Conservation (phyloP, 2,113 vertebrate genomes). For the Brienomyrus brachyistius region DNA sequence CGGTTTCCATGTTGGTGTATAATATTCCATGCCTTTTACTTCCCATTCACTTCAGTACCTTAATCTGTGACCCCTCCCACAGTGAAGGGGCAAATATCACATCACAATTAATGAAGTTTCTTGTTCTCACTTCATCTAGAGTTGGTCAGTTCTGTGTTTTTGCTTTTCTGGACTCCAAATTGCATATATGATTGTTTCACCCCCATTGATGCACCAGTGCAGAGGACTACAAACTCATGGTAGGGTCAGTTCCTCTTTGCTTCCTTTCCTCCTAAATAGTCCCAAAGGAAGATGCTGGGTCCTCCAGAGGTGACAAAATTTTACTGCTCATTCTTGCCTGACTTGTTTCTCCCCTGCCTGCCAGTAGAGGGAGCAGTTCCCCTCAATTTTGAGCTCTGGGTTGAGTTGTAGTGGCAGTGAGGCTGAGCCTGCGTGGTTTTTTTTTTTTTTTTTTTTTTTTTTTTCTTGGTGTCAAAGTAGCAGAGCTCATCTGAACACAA, state of each 20-base stretch:
- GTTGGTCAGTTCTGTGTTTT: not conserved
- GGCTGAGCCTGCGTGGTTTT: not conserved
- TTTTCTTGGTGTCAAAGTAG: not conserved
- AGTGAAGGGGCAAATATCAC: not conserved
- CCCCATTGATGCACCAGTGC: not conserved
- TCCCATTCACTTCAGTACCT: not conserved
- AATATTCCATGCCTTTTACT: not conserved
- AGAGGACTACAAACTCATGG: not conserved
- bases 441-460: too few relatives aligned
- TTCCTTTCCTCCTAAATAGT: not conserved
- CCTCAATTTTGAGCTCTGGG: constrained; percentile 1
- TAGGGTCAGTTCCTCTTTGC: not conserved
- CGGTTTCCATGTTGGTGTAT: not conserved
- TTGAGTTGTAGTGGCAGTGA: not conserved
- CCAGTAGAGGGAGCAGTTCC: constrained; percentile 35
- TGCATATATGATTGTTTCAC: not conserved
- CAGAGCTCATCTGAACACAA: not conserved
- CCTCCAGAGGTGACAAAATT: not conserved
- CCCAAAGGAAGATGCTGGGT: not conserved
- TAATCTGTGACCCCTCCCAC: not conserved
- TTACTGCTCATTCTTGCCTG: not conserved
- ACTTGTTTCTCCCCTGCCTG: constrained; percentile 1
- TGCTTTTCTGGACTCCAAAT: not conserved
- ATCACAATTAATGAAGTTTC: constrained; percentile 1
- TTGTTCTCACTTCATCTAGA: constrained; percentile 12